Evolutionary conservation across 2,888 invertebrate genomes (phyloP).

Genomic region (Caenorhabditis sulstoni): DNA sequence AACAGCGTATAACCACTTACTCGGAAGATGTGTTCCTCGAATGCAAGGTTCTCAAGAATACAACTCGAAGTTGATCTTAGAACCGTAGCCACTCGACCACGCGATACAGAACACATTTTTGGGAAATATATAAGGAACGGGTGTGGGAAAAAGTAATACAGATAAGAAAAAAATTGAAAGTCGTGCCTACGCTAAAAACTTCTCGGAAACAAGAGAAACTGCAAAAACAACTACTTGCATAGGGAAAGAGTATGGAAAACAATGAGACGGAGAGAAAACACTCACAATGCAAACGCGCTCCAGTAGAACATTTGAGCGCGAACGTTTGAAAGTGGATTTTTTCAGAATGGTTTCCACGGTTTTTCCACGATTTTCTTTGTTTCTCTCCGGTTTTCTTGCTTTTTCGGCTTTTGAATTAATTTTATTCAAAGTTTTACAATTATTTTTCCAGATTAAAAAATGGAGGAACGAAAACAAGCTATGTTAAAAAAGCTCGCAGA

Average conservation of each 20-base stretch:
- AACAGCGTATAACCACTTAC: conserved; percentile 19
- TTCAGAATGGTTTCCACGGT: neutral
- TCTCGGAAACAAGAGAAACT: neutral
- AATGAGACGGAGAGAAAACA: neutral
- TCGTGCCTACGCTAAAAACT: too few species aligned
- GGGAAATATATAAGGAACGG: too few species aligned
- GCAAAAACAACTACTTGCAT: neutral
- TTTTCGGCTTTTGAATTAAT: too few species aligned
- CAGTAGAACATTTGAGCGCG: neutral
- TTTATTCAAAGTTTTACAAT: too few species aligned
- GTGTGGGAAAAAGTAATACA: too few species aligned
- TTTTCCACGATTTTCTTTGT: neutral
- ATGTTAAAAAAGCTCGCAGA: conserved; percentile 7
- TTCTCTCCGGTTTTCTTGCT: neutral
- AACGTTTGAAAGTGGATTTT: neutral
- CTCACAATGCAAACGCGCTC: neutral
- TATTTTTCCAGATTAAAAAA: neutral
- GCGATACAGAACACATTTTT: conserved; percentile 31
- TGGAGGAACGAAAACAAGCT: conserved; percentile 9
- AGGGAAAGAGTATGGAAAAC: neutral
- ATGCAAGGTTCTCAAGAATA: conserved; percentile 92
- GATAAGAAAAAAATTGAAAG: too few species aligned
- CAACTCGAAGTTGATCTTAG: conserved; percentile 93
- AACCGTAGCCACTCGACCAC: conserved; percentile 82
- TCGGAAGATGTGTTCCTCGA: conserved; percentile 96